Evolutionary conservation across 2,113 vertebrate genomes (phyloP).

Genomic region (Glaucomys volans): DNA sequence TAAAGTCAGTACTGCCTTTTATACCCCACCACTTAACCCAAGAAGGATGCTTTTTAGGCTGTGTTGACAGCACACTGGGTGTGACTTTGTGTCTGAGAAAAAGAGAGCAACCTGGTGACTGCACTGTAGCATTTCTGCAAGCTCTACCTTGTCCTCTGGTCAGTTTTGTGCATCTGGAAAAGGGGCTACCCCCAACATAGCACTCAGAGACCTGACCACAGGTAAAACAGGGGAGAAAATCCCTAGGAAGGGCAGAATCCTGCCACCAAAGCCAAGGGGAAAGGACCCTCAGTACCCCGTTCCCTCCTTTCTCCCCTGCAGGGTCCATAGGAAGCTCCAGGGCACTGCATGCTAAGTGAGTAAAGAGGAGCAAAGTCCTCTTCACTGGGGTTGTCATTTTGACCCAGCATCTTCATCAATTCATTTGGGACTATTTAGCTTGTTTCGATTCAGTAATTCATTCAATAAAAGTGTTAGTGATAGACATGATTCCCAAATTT

Average conservation of each 20-base stretch:
- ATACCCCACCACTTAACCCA: fast-evolving
- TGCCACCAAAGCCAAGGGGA: neutral
- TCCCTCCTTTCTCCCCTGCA: fast-evolving
- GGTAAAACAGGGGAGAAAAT: neutral
- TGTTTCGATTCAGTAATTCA: slow-evolving; percentile 60
- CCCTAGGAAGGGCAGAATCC: neutral
- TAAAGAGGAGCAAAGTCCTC: neutral
- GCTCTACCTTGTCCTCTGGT: neutral
- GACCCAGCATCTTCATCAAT: slow-evolving; percentile 20
- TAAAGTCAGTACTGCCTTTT: neutral
- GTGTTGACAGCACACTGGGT: neutral
- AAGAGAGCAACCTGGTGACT: fast-evolving
- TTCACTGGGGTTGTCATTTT: neutral
- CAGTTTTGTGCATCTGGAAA: neutral
- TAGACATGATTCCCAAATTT: slow-evolving; percentile 15
- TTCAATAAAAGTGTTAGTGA: slow-evolving; percentile 48
- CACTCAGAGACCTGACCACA: no score
- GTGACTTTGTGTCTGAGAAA: neutral
- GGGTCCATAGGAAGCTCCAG: neutral
- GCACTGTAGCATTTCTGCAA: neutral
- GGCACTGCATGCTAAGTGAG: fast-evolving
- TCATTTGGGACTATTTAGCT: slow-evolving; percentile 54
- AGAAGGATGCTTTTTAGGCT: neutral
- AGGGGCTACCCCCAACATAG: neutral
- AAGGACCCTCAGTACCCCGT: neutral